Evolutionary conservation across 2,888 invertebrate genomes (phyloP).

Genomic region (Microdon myrmicae): DNA sequence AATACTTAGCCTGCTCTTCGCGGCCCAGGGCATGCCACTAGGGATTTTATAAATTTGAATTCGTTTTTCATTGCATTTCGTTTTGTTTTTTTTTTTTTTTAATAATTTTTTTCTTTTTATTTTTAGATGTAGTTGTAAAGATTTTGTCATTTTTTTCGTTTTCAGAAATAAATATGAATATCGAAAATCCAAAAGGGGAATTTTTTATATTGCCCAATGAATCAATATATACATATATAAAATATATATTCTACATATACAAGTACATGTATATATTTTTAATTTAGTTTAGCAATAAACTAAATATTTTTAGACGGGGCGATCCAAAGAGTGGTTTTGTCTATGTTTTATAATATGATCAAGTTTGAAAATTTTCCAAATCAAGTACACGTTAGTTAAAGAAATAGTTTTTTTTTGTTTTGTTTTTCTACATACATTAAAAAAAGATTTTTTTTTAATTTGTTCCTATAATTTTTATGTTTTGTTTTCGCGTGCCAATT

Average conservation of each 20-base stretch:
- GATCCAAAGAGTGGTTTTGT: conserved; percentile 2
- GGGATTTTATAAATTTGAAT: conserved; percentile 8
- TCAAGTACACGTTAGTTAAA: conserved; percentile 47
- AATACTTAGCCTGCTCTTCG: conserved; percentile 99
- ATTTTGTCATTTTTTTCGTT: conserved; percentile 25
- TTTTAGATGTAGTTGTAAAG: conserved; percentile 11
- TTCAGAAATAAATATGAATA: conserved; percentile 31
- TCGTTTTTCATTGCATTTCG: conserved; percentile 57
- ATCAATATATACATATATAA: conserved; percentile 14
- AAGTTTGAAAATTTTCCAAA: conserved; percentile 46
- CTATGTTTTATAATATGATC: conserved; percentile 45
- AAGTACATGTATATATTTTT: conserved; percentile 6
- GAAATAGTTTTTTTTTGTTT: conserved; percentile 5
- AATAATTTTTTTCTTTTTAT: conserved; percentile 13
- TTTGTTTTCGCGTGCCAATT: conserved; percentile 47
- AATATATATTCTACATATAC: conserved; percentile 20
- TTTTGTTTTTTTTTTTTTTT: conserved; percentile 11
- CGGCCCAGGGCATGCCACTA: conserved; percentile 99
- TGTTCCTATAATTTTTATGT: conserved; percentile 37
- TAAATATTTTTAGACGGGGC: not conserved
- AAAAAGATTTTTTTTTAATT: conserved; percentile 31
- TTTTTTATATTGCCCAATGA: no score
- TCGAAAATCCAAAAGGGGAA: conserved; percentile 36
- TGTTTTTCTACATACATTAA: conserved; percentile 35
- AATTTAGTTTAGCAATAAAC: conserved; percentile 5